Base-by-base conservation (phyloP, 2,888 invertebrate species). In the Zeuzera pyrina region DNA sequence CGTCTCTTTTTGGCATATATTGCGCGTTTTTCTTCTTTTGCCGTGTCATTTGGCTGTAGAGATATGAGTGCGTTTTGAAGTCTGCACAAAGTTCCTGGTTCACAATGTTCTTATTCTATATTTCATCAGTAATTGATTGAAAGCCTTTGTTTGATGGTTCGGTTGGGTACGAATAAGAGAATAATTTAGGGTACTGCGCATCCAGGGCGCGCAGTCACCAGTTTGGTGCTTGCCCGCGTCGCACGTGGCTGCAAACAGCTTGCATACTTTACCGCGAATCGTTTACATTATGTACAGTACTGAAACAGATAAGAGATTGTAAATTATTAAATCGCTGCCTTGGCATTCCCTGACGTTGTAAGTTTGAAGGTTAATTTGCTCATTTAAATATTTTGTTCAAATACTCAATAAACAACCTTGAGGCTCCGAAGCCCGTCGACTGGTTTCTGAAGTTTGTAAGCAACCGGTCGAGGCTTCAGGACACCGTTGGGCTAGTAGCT, bases 1-100 rank as follows among this genome's bases (percentile, higher is more conserved):
- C 53, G 57, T 79, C 78, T 59, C 73, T 64, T 62, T 81, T 67
- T 44, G 52, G 54, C 76, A 71, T 67, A 70, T 71, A 74, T 73
- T 78, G 76, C 77, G 72, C 78, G 78, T 79, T 83, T 83, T 81
- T 81, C 79, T 81, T 77, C 73, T 79, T 78, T 81, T 79, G 73
- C 71, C 79, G 72, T 77, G 78, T 77, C 78, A 77, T 77, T 74
- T 70, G 72, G 64, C 63, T 69, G 67, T 64, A 59, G 64, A 68
- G 59, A 63, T 57, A 65, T 61, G 65, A 69, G 53, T 61, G 60
- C 60, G 58, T 66, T 71, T 57, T 57, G 64, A 61, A 64, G 57
- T 60, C 52, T 51, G 13, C 15, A n/a, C 6, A 25, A 25, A 12
- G 15, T 13, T 7, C 28, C 15, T 8, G 3, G 25, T 59, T 60